A percentile compares a stretch with the other conserved stretches of the same genome.
phyloP scores from a whole-genome alignment of 2,888 invertebrate species.

The Cosmorhoe ocellata region DNA sequence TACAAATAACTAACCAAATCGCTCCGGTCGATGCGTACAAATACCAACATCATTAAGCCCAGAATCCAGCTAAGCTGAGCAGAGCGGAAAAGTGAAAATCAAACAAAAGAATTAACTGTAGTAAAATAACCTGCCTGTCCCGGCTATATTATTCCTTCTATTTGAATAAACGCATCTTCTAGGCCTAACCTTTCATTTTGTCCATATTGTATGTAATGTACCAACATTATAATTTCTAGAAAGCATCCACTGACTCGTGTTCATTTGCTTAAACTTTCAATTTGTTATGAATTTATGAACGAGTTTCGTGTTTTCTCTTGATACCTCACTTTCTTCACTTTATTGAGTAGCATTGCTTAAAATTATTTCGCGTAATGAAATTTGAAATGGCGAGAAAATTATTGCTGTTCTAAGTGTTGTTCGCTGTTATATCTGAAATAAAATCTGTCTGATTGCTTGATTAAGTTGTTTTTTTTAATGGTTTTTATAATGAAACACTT shows the following conservation, averaged over 20 bases:
- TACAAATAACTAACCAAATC: constrained; percentile 54
- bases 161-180: neutral
- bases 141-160: too few species aligned
- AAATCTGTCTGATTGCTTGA: constrained; percentile 2
- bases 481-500: neutral
- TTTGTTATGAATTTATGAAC: constrained; percentile 69
- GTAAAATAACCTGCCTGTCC: too few species aligned
- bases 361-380: constrained; percentile 23
- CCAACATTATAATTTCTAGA: constrained; percentile 70
- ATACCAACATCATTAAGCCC: constrained; percentile 38
- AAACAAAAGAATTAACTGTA: neutral
- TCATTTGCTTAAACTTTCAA: constrained; percentile 76
- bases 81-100: neutral
- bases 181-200: constrained; percentile 40
- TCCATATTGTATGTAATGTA: constrained; percentile 48
- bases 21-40: constrained; percentile 50
- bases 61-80: neutral
- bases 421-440: constrained; percentile 3
- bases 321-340: constrained; percentile 40
- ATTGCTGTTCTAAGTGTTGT: constrained; percentile 7
- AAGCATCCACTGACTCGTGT: constrained; percentile 64
- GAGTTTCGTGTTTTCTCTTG: constrained; percentile 55
- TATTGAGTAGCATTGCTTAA: constrained; percentile 27
- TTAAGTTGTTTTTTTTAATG: neutral
- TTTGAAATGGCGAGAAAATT: constrained; percentile 9